Evolutionary conservation across 2,888 invertebrate species (phyloP).

Genomic region (Platycnemis pennipes): DNA sequence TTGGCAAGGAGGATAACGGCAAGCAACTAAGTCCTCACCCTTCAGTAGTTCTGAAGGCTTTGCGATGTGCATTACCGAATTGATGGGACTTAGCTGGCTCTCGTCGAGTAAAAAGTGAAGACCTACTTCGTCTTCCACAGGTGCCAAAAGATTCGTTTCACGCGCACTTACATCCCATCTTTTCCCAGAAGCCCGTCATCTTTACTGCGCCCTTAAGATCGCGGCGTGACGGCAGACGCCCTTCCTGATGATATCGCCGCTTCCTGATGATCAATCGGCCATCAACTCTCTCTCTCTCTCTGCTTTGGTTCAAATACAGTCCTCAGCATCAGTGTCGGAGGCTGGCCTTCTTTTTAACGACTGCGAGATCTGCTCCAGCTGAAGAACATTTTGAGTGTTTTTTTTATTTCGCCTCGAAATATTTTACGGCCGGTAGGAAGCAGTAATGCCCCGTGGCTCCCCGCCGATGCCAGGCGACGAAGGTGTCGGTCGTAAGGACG

Average conservation of each 20-base stretch:
- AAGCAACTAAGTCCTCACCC: too few species aligned
- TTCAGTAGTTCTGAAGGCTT: too few species aligned
- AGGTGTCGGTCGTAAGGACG: background rate
- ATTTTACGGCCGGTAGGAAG: background rate
- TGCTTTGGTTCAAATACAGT: background rate
- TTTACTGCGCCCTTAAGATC: too few species aligned
- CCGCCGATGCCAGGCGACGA: background rate
- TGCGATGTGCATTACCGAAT: too few species aligned
- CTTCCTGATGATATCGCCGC: background rate
- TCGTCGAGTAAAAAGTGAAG: too few species aligned
- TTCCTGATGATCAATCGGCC: background rate
- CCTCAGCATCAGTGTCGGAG: background rate
- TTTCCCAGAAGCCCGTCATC: too few species aligned
- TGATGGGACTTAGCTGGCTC: too few species aligned
- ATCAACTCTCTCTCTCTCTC: background rate
- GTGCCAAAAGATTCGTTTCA: too few species aligned
- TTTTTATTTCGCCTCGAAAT: slow-evolving; percentile 1
- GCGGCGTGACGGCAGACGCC: too few species aligned
- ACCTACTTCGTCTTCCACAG: too few species aligned
- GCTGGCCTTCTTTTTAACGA: background rate
- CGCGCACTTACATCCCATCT: too few species aligned
- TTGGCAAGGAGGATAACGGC: too few species aligned
- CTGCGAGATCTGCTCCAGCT: background rate
- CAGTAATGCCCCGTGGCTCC: background rate
- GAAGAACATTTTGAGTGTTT: background rate